Evolutionary conservation across 2,113 vertebrate genomes (phyloP), one percentile per base, ranked within the genome.

Genomic region (Corapipo altera): DNA sequence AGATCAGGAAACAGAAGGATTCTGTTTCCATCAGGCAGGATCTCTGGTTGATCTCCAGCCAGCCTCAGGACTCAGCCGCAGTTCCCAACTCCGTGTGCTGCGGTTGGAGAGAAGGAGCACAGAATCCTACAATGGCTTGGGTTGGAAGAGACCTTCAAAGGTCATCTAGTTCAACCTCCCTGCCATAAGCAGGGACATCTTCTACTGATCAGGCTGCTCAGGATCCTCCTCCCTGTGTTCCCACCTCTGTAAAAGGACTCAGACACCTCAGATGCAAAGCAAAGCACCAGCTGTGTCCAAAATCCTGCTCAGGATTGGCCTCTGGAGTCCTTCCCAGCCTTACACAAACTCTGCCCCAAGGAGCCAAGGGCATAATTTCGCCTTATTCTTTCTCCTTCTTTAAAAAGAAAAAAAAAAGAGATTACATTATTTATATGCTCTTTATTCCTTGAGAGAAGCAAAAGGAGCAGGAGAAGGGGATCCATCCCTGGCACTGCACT

Each of bases 1-100:
- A 8, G 84, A 81, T 88, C 71, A 92, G 95, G 95, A 96, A 96
- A 66, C 84, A 85, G 93, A 54, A 86, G 61, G 69, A 48, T 70
- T 85, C 72, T 77, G 89, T 86, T 95, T 94, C 76, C 92, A 93
- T 62, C 74, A 77, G 57, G 24, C 93, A 95, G 91, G 85, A 94
- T 93, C 91, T 93, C 82, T 76, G 77, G 43, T 88, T 94, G 93
- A 66, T 95, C 74, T 83, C 77, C 11, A 3, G 89, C 84, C 96
- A 94, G 77, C 62, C 37, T 57, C 3, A 1, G 85, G 76, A 78
- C 52, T 41, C 32, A 2, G 33, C 41, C 1, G 0, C 46, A 1
- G 28, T 12, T 81, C 77, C 71, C 54, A 86, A 11, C 33, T 2
- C 43, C 1, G 1, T 1, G 1, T 30, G 55, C 4, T 2, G 1